Conservation (phyloP, 2,113 vertebrate species). For the Leucopsar rothschildi region DNA sequence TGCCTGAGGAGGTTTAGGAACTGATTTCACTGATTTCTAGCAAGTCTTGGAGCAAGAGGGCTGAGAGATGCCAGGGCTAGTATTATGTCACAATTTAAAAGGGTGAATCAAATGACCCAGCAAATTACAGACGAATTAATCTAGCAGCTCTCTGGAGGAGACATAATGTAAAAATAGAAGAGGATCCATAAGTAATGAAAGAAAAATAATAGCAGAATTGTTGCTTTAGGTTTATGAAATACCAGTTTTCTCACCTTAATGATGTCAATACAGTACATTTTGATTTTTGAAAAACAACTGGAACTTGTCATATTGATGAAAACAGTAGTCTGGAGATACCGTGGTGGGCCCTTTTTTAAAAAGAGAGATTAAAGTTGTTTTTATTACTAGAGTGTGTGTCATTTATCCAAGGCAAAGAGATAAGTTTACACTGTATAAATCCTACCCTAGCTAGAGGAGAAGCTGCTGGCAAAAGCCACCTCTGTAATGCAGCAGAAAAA, state of each 20-base stretch:
- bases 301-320: not conserved
- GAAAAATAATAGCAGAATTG: not conserved
- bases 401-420: not conserved
- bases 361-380: not conserved
- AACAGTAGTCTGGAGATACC: not conserved
- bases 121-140: slow-evolving; percentile 35
- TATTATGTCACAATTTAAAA: slow-evolving; percentile 1
- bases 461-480: not conserved
- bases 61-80: not conserved
- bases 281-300: not conserved
- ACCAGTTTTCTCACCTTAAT: not conserved
- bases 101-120: slow-evolving; percentile 1
- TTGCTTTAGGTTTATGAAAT: not conserved
- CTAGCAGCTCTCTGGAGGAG: not conserved
- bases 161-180: not conserved
- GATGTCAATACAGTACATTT: not conserved
- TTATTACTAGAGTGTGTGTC: not conserved
- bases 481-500: not conserved
- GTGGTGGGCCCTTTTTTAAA: not conserved
- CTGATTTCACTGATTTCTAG: not conserved
- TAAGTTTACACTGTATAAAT: not conserved
- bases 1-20: slow-evolving; percentile 24
- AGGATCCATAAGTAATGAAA: not conserved
- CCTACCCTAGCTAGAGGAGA: not conserved
- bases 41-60: not conserved